phyloP scores from a whole-genome alignment of 2,888 invertebrate species.

The Tribolium freemani region DNA sequence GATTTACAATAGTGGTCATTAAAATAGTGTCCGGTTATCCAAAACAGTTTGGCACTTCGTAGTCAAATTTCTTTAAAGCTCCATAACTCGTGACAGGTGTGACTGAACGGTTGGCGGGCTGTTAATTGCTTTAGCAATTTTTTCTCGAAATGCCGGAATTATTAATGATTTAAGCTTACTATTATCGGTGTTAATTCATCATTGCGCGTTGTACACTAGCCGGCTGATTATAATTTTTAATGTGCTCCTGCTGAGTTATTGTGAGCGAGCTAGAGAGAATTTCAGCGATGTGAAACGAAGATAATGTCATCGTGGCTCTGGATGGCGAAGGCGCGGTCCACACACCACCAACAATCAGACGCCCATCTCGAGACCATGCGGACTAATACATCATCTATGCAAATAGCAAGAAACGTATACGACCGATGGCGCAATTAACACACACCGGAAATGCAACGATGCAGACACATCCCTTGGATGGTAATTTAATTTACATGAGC shows the following conservation, averaged over 20 bases:
- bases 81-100: conserved; percentile 19
- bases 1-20: conserved; percentile 3
- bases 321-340: conserved; percentile 42
- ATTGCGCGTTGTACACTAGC: conserved; percentile 29
- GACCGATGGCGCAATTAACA: conserved; percentile 32
- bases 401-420: conserved; percentile 34
- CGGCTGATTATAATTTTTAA: conserved; percentile 42
- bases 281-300: conserved; percentile 39
- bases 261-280: conserved; percentile 39
- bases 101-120: conserved; percentile 2
- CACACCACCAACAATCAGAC: conserved; percentile 30
- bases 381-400: conserved; percentile 45
- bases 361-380: conserved; percentile 31
- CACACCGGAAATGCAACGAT: conserved; percentile 34
- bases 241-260: conserved; percentile 42
- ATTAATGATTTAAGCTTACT: conserved; percentile 26
- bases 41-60: background rate
- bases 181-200: conserved; percentile 40
- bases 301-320: conserved; percentile 41
- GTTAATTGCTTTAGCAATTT: conserved; percentile 21
- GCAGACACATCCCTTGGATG: conserved; percentile 12
- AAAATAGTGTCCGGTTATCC: conserved; percentile 3
- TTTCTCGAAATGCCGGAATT: conserved; percentile 29
- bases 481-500: conserved; percentile 6
- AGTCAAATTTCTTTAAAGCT: background rate